Evolutionary conservation across 2,797 vertebrate species (phyloP).

Genomic region (Babyrousa celebensis): DNA sequence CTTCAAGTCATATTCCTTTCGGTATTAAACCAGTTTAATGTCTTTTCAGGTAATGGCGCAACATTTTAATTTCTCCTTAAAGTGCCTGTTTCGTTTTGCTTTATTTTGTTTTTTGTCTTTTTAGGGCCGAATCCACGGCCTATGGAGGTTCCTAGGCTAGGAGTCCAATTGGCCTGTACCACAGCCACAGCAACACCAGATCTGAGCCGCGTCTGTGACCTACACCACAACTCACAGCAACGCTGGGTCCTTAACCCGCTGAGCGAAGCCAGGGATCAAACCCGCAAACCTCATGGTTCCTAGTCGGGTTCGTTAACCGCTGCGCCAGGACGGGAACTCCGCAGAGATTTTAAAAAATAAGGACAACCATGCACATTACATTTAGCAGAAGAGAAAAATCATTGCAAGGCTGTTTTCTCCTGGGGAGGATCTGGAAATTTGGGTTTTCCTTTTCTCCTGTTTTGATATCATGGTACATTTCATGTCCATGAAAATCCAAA

Average conservation of each 20-base stretch:
- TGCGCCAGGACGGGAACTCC: too few species aligned
- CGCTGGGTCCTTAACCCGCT: too few species aligned
- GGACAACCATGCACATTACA: background rate
- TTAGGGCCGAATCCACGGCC: too few species aligned
- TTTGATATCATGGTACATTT: background rate
- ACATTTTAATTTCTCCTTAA: slow-evolving; percentile 24
- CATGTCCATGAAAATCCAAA: background rate
- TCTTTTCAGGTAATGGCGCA: background rate
- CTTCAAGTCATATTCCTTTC: background rate
- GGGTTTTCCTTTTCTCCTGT: background rate
- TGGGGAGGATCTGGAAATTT: background rate
- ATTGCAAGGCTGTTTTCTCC: background rate
- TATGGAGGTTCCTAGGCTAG: too few species aligned
- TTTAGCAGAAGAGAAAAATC: background rate
- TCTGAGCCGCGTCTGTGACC: too few species aligned
- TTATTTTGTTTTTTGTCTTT: too few species aligned
- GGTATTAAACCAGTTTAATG: background rate
- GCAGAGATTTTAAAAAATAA: background rate
- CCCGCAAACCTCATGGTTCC: too few species aligned
- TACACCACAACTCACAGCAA: too few species aligned
- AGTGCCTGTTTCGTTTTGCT: background rate
- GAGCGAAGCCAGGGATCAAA: too few species aligned
- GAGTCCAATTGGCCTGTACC: too few species aligned
- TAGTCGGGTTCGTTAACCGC: too few species aligned
- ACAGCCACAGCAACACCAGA: too few species aligned